phyloP scores from a whole-genome alignment of 2,797 vertebrate genomes.

The Tenualosa thibaudeaui region DNA sequence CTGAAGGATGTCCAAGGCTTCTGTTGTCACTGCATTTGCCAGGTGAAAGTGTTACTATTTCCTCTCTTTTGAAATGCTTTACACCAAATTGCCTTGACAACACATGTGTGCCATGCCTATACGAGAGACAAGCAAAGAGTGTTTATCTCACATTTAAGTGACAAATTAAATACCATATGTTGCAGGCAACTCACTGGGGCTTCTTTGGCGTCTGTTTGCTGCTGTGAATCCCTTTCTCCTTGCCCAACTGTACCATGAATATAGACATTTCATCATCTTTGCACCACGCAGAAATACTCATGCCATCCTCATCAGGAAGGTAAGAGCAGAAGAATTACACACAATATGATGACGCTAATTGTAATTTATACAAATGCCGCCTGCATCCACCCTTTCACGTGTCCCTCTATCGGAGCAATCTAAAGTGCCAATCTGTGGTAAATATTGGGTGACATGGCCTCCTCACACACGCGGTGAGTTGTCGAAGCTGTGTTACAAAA shows the following conservation, averaged over 20 bases:
- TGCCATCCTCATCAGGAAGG: neutral
- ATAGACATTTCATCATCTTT: conserved; percentile 17
- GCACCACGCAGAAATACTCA: conserved; percentile 26
- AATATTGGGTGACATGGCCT: conserved; percentile 10
- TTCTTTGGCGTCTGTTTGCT: neutral
- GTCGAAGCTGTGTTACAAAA: neutral
- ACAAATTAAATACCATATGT: conserved; percentile 26
- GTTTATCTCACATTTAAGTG: conserved; percentile 30
- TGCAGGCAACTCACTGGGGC: conserved; percentile 12
- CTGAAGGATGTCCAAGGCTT: conserved; percentile 19
- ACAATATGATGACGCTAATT: neutral
- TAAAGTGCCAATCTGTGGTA: neutral
- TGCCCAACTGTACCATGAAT: conserved; percentile 34
- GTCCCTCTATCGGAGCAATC: neutral
- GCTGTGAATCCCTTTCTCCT: conserved; percentile 10
- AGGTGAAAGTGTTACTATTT: conserved; percentile 16
- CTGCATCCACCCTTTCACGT: neutral
- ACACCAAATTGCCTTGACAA: conserved; percentile 16
- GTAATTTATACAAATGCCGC: neutral
- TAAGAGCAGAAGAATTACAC: neutral
- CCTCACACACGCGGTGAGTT: neutral
- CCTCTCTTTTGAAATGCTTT: conserved; percentile 10
- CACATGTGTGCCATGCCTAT: conserved; percentile 4
- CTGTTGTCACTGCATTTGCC: conserved; percentile 19
- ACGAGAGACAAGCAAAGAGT: conserved; percentile 19